phyloP scores from a whole-genome alignment of 2,888 invertebrate species.

The Megaustenia siamemsis region DNA sequence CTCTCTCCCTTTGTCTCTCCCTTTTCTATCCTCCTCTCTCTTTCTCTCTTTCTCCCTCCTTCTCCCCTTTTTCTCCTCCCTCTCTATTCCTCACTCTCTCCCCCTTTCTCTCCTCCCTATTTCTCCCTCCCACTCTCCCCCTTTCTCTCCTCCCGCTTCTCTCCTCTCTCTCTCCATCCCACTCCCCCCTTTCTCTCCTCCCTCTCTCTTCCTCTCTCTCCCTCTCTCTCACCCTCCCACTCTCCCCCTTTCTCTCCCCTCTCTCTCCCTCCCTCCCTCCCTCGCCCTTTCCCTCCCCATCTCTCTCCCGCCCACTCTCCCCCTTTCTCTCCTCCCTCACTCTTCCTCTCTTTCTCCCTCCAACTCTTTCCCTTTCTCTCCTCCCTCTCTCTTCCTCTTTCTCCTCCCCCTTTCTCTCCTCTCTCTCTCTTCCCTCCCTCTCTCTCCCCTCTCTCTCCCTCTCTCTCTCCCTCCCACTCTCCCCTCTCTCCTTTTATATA shows the following conservation, averaged over 20 bases:
- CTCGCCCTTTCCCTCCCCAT: background rate
- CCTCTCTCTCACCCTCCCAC: background rate
- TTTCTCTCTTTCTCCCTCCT: background rate
- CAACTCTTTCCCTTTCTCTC: conserved; percentile 9
- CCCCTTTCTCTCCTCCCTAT: conserved; percentile 4
- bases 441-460: background rate
- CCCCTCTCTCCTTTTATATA: conserved; percentile 14
- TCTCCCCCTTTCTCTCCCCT: conserved; percentile 28
- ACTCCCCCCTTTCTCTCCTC: background rate
- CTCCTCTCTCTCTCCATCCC: conserved; percentile 4
- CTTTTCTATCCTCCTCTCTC: conserved; percentile 13
- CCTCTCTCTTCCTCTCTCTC: background rate
- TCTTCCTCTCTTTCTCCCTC: background rate
- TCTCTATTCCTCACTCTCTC: conserved; percentile 20
- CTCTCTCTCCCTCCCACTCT: conserved; percentile 5
- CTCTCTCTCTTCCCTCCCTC: conserved; percentile 18
- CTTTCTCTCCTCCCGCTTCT: background rate
- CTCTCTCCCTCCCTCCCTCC: conserved; percentile 22
- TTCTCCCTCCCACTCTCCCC: background rate
- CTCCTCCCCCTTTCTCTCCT: background rate
- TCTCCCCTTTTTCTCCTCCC: background rate
- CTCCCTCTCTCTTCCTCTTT: background rate
- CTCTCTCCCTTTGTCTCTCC: conserved; percentile 25
- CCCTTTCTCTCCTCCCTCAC: background rate
- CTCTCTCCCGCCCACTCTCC: background rate